Evolutionary conservation across 2,888 invertebrate genomes (phyloP).

Genomic region (Sesamia inferens): DNA sequence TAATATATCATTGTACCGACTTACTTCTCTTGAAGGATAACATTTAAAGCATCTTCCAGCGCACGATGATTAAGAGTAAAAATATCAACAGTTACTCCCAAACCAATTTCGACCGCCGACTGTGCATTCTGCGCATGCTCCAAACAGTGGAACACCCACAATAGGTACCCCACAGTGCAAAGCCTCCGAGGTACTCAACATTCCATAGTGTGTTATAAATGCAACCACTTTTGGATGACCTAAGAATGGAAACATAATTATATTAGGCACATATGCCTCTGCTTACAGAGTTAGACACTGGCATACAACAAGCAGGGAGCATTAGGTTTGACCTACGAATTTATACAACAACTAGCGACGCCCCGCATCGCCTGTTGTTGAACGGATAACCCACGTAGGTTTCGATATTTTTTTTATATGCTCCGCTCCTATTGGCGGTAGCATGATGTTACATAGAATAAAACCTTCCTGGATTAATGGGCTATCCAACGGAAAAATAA

Average conservation of each 20-base stretch:
- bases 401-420: no score
- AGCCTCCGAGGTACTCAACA: constrained; percentile 87
- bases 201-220: constrained; percentile 88
- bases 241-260: constrained; percentile 58
- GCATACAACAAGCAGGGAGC: background rate
- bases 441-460: no score
- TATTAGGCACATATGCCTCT: background rate
- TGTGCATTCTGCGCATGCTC: constrained; percentile 88
- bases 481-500: no score
- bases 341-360: no score
- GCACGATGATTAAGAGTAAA: constrained; percentile 49
- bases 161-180: constrained; percentile 81
- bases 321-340: background rate
- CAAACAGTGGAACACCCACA: constrained; percentile 87
- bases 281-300: background rate
- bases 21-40: constrained; percentile 62
- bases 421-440: no score
- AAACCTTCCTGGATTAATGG: no score
- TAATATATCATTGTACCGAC: constrained; percentile 15
- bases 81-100: constrained; percentile 80
- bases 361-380: no score
- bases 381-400: no score
- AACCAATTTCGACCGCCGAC: constrained; percentile 81
- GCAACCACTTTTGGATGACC: constrained; percentile 88
- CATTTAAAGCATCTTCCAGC: constrained; percentile 55